Percentiles rank a stretch among this genome's conserved stretches.
These are phyloP conservation scores for Scarus forsteni DNA, from an alignment of 2,797 vertebrate genomes.

Conservation along the genomic window DNA sequence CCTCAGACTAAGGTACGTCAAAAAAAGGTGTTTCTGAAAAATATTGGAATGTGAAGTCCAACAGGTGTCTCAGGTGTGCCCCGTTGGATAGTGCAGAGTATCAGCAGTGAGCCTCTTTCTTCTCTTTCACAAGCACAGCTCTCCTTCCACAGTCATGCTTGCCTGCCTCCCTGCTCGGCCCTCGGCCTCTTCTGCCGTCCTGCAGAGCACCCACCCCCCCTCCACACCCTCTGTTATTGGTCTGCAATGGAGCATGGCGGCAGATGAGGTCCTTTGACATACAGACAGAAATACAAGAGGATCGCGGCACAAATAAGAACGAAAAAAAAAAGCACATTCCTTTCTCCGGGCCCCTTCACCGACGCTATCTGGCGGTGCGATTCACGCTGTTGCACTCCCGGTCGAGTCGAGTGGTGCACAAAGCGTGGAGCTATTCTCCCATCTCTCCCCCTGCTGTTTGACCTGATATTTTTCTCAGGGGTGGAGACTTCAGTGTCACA, in stretches of 20 bases:
- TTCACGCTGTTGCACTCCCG: constrained; percentile 6
- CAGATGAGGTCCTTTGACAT: constrained; percentile 74
- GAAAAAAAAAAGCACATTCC: constrained; percentile 30
- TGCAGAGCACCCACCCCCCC: constrained; percentile 8
- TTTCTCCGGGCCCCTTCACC: constrained; percentile 5
- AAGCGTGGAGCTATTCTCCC: constrained; percentile 10
- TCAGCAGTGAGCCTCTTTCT: constrained; percentile 28
- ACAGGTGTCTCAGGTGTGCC: constrained; percentile 27
- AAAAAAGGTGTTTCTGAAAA: background rate
- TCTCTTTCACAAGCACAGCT: constrained; percentile 57
- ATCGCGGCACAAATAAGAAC: constrained; percentile 22
- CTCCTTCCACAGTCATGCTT: constrained; percentile 54
- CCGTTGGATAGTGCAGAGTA: background rate
- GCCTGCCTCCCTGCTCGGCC: constrained; percentile 33
- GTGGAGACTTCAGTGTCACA: constrained; percentile 48
- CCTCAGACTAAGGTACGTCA: no score
- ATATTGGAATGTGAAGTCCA: background rate
- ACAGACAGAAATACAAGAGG: constrained; percentile 62
- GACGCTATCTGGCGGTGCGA: constrained; percentile 9
- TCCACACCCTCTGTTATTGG: constrained; percentile 62
- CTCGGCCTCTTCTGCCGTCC: constrained; percentile 7
- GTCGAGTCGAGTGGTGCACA: constrained; percentile 20
- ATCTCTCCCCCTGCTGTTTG: constrained; percentile 36
- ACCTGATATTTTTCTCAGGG: constrained; percentile 31
- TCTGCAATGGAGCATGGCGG: constrained; percentile 73